phyloP scores from a whole-genome alignment of 2,113 vertebrate species.

The Zeus faber region DNA sequence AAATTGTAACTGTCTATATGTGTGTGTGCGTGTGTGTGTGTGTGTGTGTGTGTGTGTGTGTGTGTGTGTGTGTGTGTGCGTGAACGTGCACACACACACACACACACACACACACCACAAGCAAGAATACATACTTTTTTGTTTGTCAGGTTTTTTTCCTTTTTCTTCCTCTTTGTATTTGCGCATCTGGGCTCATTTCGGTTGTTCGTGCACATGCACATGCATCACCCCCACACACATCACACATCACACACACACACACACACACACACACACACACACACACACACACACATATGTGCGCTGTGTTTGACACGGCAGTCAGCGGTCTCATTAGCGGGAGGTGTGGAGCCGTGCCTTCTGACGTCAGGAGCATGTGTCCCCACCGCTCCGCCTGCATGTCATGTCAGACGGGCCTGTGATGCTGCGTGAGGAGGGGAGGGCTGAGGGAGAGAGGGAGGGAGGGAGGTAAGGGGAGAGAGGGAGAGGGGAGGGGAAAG shows the following conservation, averaged over 20 bases:
- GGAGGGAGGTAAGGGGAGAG: neutral
- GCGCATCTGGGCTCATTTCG: slow-evolving; percentile 38
- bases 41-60: slow-evolving; percentile 8
- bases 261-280: slow-evolving; percentile 1
- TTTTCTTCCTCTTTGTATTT: slow-evolving; percentile 57
- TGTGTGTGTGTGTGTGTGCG: neutral
- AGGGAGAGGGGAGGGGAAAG: slow-evolving; percentile 45
- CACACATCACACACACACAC: neutral
- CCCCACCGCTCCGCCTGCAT: slow-evolving; percentile 60
- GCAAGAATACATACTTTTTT: slow-evolving; percentile 9
- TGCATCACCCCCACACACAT: neutral
- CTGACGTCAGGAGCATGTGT: slow-evolving; percentile 62
- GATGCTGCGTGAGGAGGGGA: slow-evolving; percentile 42
- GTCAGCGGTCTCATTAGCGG: slow-evolving; percentile 72
- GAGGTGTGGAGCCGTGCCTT: slow-evolving; percentile 60
- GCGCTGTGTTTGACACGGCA: slow-evolving; percentile 59
- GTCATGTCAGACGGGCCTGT: slow-evolving; percentile 68
- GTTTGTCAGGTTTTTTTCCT: slow-evolving; percentile 35
- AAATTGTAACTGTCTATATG: neutral
- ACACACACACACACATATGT: slow-evolving; percentile 12
- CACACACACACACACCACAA: neutral
- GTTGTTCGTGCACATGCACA: neutral
- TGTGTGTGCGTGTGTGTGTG: slow-evolving; percentile 1
- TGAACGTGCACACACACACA: slow-evolving; percentile 3
- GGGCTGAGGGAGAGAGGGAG: slow-evolving; percentile 20